Evolutionary conservation across 2,888 invertebrate species (phyloP).

Genomic region (Cosmia trapezina): DNA sequence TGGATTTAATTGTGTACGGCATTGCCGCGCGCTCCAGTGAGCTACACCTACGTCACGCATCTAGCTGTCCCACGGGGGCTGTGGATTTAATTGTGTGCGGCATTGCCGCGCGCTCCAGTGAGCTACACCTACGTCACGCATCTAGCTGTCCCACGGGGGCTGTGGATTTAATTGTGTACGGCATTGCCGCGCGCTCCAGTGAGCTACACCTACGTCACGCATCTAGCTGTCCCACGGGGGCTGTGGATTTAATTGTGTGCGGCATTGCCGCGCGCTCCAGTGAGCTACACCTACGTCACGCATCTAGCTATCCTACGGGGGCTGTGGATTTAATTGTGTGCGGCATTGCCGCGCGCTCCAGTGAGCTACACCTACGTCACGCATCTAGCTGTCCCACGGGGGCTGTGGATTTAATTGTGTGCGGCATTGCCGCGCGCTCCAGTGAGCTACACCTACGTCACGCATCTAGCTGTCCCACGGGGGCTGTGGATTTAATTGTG

Average conservation of each 20-base stretch:
- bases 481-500: too few relatives aligned
- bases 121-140: background rate
- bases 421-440: background rate
- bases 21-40: background rate
- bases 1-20: constrained; percentile 11
- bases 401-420: constrained; percentile 19
- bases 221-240: too few relatives aligned
- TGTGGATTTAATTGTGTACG: constrained; percentile 20
- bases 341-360: background rate
- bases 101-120: background rate
- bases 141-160: too few relatives aligned
- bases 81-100: constrained; percentile 15
- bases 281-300: background rate
- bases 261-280: background rate
- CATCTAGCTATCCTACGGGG: too few relatives aligned
- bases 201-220: background rate
- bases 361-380: background rate
- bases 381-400: too few relatives aligned
- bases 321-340: constrained; percentile 23
- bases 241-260: constrained; percentile 21
- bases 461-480: too few relatives aligned
- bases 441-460: background rate
- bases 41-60: background rate
- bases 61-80: too few relatives aligned
- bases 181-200: background rate